phyloP scores from a whole-genome alignment of 2,113 vertebrate species.

The Cyphomyrus plagiostoma region DNA sequence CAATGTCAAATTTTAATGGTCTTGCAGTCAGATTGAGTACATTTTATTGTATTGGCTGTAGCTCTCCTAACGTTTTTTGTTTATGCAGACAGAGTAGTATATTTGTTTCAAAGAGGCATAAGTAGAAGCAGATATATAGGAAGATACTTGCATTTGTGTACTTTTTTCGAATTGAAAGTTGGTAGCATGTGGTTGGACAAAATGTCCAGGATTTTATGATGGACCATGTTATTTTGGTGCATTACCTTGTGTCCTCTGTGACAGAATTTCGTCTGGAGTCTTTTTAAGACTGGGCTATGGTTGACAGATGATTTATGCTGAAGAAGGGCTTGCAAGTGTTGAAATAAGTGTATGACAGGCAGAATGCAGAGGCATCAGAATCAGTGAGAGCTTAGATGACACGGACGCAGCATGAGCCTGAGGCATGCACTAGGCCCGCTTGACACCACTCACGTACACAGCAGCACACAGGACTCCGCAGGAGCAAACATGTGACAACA shows the following conservation, averaged over 20 bases:
- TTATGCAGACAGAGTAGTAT: background rate
- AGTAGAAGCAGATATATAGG: background rate
- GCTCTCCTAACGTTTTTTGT: background rate
- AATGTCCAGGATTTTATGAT: background rate
- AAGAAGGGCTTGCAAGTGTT: background rate
- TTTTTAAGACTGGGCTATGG: background rate
- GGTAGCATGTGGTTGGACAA: background rate
- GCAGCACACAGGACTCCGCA: background rate
- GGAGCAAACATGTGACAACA: background rate
- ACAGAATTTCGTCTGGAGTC: background rate
- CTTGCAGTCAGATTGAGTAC: background rate
- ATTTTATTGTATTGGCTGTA: background rate
- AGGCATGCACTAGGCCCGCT: conserved; percentile 10
- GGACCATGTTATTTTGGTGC: background rate
- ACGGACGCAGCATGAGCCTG: conserved; percentile 26
- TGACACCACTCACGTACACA: background rate
- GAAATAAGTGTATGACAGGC: conserved; percentile 4
- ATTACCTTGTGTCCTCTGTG: background rate
- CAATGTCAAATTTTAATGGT: background rate
- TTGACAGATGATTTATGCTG: background rate
- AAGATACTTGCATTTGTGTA: background rate
- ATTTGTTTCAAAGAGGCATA: background rate
- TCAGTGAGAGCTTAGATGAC: conserved; percentile 28
- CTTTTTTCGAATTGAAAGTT: background rate
- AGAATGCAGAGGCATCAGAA: conserved; percentile 31